Conservation (phyloP, 2,113 vertebrate genomes). For the Myrmecobius fasciatus region DNA sequence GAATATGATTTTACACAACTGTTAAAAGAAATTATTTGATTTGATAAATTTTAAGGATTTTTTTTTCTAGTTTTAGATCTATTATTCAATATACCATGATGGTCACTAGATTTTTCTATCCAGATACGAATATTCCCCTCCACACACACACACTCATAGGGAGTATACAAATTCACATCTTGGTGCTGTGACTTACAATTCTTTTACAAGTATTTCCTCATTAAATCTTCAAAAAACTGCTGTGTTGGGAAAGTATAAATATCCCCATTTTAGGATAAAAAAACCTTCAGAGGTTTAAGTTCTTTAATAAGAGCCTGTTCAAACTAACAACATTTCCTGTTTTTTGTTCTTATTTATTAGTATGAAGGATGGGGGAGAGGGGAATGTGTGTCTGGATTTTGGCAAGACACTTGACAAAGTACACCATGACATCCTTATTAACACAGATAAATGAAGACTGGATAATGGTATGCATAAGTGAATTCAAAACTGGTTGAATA, state of each 20-base stretch:
- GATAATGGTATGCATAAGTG: not conserved
- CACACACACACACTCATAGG: too few species aligned
- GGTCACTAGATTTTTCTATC: not conserved
- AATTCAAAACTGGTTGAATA: not conserved
- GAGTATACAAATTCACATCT: not conserved
- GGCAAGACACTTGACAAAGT: not conserved
- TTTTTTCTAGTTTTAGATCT: not conserved
- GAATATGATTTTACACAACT: not conserved
- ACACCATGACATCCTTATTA: not conserved
- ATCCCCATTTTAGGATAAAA: not conserved
- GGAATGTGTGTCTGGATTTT: not conserved
- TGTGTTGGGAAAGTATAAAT: not conserved
- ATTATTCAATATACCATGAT: not conserved
- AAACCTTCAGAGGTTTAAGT: not conserved
- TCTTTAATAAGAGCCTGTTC: not conserved
- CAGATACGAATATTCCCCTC: not conserved
- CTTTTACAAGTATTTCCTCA: not conserved
- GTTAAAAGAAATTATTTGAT: not conserved
- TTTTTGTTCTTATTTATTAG: not conserved
- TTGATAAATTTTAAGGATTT: not conserved
- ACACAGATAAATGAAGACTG: not conserved
- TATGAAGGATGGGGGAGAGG: not conserved
- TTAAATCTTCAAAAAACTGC: not conserved
- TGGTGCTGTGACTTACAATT: not conserved
- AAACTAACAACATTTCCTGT: not conserved